These are phyloP conservation scores for Nyctibius bracteatus DNA, from an alignment of 2,113 vertebrate genomes.

Conservation along the genomic window DNA sequence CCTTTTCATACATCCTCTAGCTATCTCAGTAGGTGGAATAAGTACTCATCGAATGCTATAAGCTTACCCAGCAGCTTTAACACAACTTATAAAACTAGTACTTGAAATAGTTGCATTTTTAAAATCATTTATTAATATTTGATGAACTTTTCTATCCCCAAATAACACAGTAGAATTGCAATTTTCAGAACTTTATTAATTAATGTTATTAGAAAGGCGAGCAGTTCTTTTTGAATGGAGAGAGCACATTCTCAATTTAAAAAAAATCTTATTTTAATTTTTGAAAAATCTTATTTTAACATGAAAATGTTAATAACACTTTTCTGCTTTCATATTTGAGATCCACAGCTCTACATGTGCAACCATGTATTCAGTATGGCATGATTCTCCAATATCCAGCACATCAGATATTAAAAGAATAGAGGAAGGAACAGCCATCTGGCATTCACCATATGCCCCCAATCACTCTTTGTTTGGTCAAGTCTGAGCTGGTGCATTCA, in stretches of 20 bases:
- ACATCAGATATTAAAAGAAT: not conserved
- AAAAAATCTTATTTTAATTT: too few relatives aligned
- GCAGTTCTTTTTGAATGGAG: not conserved
- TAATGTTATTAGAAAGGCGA: not conserved
- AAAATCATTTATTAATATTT: not conserved
- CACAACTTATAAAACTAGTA: not conserved
- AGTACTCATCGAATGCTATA: not conserved
- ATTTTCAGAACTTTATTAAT: not conserved
- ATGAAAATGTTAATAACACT: not conserved
- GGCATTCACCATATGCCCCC: not conserved
- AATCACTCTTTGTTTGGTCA: conserved; percentile 13
- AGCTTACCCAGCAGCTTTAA: not conserved
- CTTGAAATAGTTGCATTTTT: not conserved
- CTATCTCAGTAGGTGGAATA: not conserved
- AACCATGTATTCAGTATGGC: not conserved
- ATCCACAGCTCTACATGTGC: not conserved
- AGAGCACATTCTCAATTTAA: not conserved
- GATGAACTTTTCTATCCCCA: not conserved
- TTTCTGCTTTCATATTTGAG: not conserved
- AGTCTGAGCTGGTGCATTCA: not conserved
- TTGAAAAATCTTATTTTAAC: not conserved
- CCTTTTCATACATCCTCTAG: not conserved
- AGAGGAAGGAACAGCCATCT: not conserved
- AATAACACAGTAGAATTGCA: not conserved
- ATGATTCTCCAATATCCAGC: not conserved